Evolutionary conservation across 1,140 invertebrate genomes (phyloP).

Genomic region (Cydia amplana): DNA sequence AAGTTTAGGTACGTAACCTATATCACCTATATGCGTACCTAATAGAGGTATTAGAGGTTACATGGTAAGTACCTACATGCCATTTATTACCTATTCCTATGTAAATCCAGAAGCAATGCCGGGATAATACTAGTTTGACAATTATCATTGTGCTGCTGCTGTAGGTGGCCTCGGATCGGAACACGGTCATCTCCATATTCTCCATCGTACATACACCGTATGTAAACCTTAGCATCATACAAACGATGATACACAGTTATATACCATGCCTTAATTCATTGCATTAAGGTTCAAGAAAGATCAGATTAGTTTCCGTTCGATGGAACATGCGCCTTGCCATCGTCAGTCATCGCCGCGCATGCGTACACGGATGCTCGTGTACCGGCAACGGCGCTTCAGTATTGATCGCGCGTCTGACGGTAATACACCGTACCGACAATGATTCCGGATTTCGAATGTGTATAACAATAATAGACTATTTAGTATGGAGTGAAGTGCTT

Average conservation of each 20-base stretch:
- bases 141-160: neutral
- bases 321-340: conserved; percentile 20
- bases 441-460: conserved; percentile 13
- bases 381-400: conserved; percentile 19
- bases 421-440: conserved; percentile 7
- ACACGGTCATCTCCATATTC: too few relatives aligned
- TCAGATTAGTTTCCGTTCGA: neutral
- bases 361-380: neutral
- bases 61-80: too few relatives aligned
- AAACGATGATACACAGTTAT: neutral
- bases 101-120: neutral
- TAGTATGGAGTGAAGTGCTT: conserved; percentile 30
- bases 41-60: too few relatives aligned
- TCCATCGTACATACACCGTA: conserved; percentile 14
- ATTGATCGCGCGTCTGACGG: conserved; percentile 28
- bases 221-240: neutral
- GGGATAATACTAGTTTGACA: neutral
- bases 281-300: neutral
- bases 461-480: conserved; percentile 26
- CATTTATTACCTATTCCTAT: too few relatives aligned
- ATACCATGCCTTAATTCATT: neutral
- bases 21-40: too few relatives aligned
- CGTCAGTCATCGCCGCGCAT: conserved; percentile 25
- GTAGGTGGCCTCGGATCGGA: neutral
- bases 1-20: too few relatives aligned